Evolutionary conservation across 2,113 vertebrate genomes (phyloP).

Genomic region (Corapipo altera): DNA sequence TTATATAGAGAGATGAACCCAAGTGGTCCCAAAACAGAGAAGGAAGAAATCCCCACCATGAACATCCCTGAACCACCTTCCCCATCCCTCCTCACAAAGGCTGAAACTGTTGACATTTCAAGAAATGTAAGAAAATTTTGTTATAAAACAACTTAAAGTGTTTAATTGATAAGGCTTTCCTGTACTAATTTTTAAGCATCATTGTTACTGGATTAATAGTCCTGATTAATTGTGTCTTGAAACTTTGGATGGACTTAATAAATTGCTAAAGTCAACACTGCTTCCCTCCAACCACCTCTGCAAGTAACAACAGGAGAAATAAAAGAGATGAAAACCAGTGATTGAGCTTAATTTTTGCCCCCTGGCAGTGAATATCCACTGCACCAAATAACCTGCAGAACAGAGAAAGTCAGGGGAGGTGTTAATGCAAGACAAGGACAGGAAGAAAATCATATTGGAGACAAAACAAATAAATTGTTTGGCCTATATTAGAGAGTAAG

Average conservation of each 20-base stretch:
- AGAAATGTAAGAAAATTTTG: background rate
- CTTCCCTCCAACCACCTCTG: background rate
- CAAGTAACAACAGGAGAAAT: background rate
- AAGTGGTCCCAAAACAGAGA: background rate
- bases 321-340: background rate
- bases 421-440: background rate
- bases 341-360: background rate
- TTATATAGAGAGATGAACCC: background rate
- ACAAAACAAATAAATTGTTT: background rate
- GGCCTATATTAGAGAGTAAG: background rate
- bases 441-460: background rate
- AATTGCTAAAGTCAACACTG: background rate
- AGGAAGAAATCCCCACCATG: background rate
- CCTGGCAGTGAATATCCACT: background rate
- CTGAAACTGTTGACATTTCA: background rate
- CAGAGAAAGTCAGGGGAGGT: background rate
- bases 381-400: background rate
- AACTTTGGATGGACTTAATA: background rate
- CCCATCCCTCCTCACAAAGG: background rate
- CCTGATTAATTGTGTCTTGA: background rate
- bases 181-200: background rate
- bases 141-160: background rate
- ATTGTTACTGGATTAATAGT: background rate
- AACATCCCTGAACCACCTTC: background rate
- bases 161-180: background rate